Percentiles rank a stretch among this genome's conserved stretches.
Conservation (phyloP, 2,888 invertebrate genomes). For the Tenthredo amoena region DNA sequence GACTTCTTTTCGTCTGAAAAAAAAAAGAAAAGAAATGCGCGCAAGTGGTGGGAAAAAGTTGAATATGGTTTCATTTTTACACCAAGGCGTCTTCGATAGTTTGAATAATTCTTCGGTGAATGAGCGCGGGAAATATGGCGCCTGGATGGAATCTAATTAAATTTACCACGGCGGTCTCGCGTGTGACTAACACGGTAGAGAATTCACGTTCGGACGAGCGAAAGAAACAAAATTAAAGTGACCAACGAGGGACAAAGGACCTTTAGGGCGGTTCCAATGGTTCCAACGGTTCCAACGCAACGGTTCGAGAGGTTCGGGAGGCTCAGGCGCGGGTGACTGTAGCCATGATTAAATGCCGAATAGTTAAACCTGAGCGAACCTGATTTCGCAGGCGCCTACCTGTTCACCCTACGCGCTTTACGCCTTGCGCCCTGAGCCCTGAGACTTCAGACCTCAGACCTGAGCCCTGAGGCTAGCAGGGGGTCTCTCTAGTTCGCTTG, state of each 20-base stretch:
- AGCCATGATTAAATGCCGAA: constrained; percentile 46
- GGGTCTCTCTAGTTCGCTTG: constrained; percentile 31
- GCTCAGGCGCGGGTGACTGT: constrained; percentile 29
- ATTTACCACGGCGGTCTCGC: constrained; percentile 7
- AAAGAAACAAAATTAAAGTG: constrained; percentile 48
- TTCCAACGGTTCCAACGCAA: background rate
- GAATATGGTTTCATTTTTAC: background rate
- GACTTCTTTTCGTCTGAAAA: too few relatives aligned
- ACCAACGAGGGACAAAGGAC: constrained; percentile 44
- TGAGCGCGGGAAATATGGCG: constrained; percentile 25
- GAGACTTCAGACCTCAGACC: background rate
- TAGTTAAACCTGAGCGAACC: constrained; percentile 35
- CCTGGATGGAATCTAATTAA: constrained; percentile 31
- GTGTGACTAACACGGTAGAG: constrained; percentile 42
- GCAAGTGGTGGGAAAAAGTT: background rate
- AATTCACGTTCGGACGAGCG: constrained; percentile 44
- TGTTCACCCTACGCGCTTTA: constrained; percentile 14
- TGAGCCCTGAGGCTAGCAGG: constrained; percentile 28
- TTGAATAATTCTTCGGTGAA: constrained; percentile 18
- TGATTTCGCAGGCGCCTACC: constrained; percentile 49
- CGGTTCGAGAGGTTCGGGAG: constrained; percentile 21
- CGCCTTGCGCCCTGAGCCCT: background rate
- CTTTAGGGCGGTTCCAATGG: constrained; percentile 26
- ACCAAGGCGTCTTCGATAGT: background rate
- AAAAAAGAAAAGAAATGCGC: background rate